These are phyloP conservation scores for Oncorhynchus keta DNA, from an alignment of 2,113 vertebrate species.

Conservation along the genomic window DNA sequence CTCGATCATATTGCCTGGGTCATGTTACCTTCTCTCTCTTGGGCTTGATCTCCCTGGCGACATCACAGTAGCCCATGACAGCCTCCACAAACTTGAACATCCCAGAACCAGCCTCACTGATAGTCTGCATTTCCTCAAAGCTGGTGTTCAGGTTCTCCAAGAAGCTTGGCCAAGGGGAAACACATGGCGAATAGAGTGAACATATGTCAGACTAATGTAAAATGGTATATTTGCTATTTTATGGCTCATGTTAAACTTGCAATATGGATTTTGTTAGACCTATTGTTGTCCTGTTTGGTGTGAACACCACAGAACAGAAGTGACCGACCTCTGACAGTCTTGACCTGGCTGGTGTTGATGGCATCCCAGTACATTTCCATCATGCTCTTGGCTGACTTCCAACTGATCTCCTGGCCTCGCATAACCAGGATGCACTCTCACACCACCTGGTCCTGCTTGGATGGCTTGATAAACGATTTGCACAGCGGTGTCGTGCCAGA, in stretches of 20 bases:
- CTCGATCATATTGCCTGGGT: background rate
- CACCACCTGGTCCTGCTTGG: conserved; percentile 88
- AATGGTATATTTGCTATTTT: too few species aligned
- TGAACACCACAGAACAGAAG: background rate
- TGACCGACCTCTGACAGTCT: conserved; percentile 81
- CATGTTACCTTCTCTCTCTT: conserved; percentile 88
- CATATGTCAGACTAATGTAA: background rate
- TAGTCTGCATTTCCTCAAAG: conserved; percentile 87
- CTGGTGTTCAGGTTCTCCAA: conserved; percentile 85
- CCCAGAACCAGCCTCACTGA: conserved; percentile 92
- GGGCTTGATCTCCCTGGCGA: conserved; percentile 87
- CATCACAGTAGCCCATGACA: conserved; percentile 91
- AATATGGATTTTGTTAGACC: too few species aligned
- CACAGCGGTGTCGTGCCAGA: background rate
- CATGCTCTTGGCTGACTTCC: conserved; percentile 92
- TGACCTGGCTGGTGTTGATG: conserved; percentile 79
- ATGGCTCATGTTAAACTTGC: too few species aligned
- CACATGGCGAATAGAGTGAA: background rate
- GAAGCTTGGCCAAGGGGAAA: conserved; percentile 73
- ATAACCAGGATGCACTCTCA: conserved; percentile 95
- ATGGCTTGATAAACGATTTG: conserved; percentile 92
- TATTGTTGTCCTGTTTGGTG: too few species aligned
- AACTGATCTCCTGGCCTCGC: conserved; percentile 88
- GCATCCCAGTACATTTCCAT: conserved; percentile 93
- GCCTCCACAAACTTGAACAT: conserved; percentile 96